A percentile compares a stretch with the other conserved stretches of the same genome.
Evolutionary conservation across 2,113 vertebrate species (phyloP).

Genomic region (Connochaetes taurinus): DNA sequence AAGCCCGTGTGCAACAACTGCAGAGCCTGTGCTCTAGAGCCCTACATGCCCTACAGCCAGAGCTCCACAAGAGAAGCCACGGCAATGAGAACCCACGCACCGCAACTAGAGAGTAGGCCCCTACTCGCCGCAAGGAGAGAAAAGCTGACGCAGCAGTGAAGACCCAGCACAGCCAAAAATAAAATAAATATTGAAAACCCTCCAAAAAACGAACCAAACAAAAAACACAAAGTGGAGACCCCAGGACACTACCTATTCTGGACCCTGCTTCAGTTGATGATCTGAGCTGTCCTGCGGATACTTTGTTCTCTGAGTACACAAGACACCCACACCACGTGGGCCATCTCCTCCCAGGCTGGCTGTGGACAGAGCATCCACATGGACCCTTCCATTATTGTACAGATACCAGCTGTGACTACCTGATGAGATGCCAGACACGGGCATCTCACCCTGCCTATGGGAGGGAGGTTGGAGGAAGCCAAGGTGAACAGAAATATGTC

Average conservation of each 20-base stretch:
- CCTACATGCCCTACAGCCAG: not conserved
- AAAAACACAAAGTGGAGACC: not conserved
- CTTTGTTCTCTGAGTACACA: not conserved
- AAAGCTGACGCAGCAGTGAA: not conserved
- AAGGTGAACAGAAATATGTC: constrained; percentile 31
- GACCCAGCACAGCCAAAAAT: not conserved
- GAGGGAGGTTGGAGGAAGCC: not conserved
- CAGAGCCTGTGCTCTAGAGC: not conserved
- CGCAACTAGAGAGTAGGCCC: rapidly evolving
- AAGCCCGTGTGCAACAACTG: not conserved
- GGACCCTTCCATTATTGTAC: not conserved
- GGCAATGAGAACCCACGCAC: not conserved
- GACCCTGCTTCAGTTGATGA: not conserved
- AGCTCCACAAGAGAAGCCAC: not conserved
- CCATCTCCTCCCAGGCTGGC: not conserved
- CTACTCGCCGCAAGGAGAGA: rapidly evolving
- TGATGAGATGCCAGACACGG: not conserved
- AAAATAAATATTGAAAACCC: not conserved
- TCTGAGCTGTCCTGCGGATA: not conserved
- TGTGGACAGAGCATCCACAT: not conserved
- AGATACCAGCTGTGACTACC: not conserved
- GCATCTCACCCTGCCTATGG: not conserved
- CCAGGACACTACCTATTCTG: not conserved
- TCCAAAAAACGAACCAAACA: not conserved
- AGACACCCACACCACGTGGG: not conserved